Base-by-base conservation (phyloP, 2,113 vertebrate genomes). In the Romanogobio albipinnatus region DNA sequence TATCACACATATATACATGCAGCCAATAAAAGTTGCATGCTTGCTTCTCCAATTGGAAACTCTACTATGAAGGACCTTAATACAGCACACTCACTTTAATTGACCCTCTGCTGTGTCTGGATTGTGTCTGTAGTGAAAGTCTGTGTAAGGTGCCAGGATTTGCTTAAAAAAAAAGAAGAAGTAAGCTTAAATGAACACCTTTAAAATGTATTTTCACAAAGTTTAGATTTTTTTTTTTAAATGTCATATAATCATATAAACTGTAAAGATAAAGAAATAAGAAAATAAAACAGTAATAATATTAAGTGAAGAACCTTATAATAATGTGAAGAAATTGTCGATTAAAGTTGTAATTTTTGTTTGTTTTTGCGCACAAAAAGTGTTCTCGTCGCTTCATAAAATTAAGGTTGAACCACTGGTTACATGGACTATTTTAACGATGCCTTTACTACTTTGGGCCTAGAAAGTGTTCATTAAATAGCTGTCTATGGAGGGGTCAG, bases 51-150 rank as follows among this genome's bases (percentile, higher is more conserved):
- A 19, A 26, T 43, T 62, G 22, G 4, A 13, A 75, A 58, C 24
- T 82, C 26, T 59, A 45, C 9, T n/a, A 82, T 83, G 39, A 87
- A 71, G 76, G 8, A 19, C 10, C 71, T 56, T 85, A 81, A 86
- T 43, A 9, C 75, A 45, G 17, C 90, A 85, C 29, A 96, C 98
- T 98, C 93, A 99, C 98, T 99, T 99, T 91, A 98, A 95, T 87
- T 98, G 98, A 85, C 96, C 96, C 95, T 99, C 98, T 84, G 97
- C 93, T 56, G 95, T 99, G 89, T 99, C 98, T 87, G 98, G 97
- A 87, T 98, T 98, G 91, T 99, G 98, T 85, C 97, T 97, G 96
- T 99, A 99, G 96, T 99, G 98, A 93, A 99, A 99, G 94, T 99
- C 98, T 74, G 98, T 99, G 92, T 98, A 99, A 87, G 98, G 98